Evolutionary conservation across 2,888 invertebrate species (phyloP).

Genomic region (Chrysolina americana): DNA sequence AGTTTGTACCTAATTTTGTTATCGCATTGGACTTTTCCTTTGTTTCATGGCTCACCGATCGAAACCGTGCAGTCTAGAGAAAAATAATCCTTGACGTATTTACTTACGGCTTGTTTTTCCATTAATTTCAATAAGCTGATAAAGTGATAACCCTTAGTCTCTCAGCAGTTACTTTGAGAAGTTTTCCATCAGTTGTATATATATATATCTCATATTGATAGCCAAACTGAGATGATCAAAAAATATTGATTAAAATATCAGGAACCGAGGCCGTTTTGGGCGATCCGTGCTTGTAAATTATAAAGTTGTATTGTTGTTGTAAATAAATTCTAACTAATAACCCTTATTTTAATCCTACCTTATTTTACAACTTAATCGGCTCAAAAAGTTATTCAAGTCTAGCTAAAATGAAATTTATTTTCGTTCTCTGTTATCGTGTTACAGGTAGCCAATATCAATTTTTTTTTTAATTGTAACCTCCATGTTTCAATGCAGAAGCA

Average conservation of each 20-base stretch:
- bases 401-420: too few relatives aligned
- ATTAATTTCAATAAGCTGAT: conserved; percentile 7
- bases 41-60: neutral
- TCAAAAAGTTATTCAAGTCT: too few relatives aligned
- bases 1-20: neutral
- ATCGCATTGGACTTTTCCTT: neutral
- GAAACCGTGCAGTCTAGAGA: conserved; percentile 42
- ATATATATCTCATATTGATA: neutral
- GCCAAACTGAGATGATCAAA: neutral
- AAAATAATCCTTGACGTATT: conserved; percentile 32
- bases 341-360: too few relatives aligned
- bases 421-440: too few relatives aligned
- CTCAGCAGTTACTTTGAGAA: neutral
- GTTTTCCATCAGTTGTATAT: neutral
- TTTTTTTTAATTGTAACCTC: neutral
- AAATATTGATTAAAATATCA: neutral
- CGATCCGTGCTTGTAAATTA: too few relatives aligned
- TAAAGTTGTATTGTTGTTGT: too few relatives aligned
- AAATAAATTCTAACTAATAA: too few relatives aligned
- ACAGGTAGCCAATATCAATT: neutral
- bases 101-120: conserved; percentile 33
- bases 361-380: too few relatives aligned
- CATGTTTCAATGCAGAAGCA: neutral
- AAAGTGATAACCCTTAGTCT: neutral
- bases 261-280: neutral